phyloP scores from a whole-genome alignment of 23 tunicate genomes.

The Trididemnum clinides region DNA sequence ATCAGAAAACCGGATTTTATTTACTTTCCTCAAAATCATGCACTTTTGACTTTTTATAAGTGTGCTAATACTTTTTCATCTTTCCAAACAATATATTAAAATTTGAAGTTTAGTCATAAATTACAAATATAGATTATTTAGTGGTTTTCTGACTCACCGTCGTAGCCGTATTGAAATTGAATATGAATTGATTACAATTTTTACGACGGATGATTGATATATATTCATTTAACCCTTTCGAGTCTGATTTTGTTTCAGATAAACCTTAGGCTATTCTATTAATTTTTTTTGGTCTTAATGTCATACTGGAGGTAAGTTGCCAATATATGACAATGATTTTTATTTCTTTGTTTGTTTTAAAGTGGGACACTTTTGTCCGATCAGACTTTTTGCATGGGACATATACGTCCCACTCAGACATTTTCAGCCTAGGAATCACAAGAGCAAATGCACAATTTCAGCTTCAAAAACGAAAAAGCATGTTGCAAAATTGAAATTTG shows the following conservation, averaged over 20 bases:
- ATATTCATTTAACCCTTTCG: constrained; percentile 21
- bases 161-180: too few relatives aligned
- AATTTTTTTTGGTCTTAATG: constrained; percentile 11
- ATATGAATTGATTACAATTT: too few relatives aligned
- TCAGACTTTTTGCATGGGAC: constrained; percentile 34
- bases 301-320: constrained; percentile 17
- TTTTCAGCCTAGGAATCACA: not conserved
- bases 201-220: too few relatives aligned
- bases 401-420: constrained; percentile 26
- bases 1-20: too few relatives aligned
- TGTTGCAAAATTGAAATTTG: constrained; percentile 14
- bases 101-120: too few relatives aligned
- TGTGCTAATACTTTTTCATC: too few relatives aligned
- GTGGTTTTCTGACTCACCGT: too few relatives aligned
- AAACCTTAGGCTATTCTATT: constrained; percentile 21
- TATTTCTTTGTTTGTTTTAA: constrained; percentile 20
- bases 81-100: too few relatives aligned
- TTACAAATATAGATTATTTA: too few relatives aligned
- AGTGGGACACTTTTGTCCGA: constrained; percentile 30
- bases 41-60: too few relatives aligned
- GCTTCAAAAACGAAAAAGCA: constrained; percentile 13
- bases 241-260: constrained; percentile 19
- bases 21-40: too few relatives aligned
- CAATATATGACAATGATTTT: not conserved
- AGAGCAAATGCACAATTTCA: constrained; percentile 17